phyloP scores from a whole-genome alignment of 2,888 invertebrate genomes.

The Parascotia fuliginaria region DNA sequence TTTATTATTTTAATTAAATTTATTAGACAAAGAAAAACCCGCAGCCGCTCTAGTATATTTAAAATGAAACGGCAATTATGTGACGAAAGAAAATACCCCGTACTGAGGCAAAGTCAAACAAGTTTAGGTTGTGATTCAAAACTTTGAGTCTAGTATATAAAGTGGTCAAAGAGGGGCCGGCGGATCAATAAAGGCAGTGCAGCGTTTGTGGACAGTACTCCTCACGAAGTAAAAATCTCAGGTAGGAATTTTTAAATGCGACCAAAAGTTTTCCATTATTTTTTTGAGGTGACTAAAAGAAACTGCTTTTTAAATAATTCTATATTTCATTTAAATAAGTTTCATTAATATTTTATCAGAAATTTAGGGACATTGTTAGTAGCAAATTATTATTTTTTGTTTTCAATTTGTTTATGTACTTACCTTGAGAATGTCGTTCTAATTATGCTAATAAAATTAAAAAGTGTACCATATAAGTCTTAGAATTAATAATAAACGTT shows the following conservation, averaged over 20 bases:
- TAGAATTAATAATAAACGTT: too few species aligned
- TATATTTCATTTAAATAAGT: too few species aligned
- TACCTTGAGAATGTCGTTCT: too few species aligned
- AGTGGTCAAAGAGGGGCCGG: conserved; percentile 20
- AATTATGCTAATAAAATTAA: too few species aligned
- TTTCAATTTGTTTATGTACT: too few species aligned
- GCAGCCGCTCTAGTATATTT: neutral
- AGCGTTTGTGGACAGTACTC: conserved; percentile 38
- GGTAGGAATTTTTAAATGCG: conserved; percentile 34
- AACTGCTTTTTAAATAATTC: too few species aligned
- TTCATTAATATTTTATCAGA: too few species aligned
- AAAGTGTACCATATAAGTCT: too few species aligned
- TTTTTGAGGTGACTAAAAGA: too few species aligned
- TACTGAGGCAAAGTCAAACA: conserved; percentile 44
- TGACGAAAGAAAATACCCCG: conserved; percentile 38
- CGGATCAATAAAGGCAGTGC: conserved; percentile 37
- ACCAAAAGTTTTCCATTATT: neutral
- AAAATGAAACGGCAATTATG: neutral
- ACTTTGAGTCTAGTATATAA: conserved; percentile 51
- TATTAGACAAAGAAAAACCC: neutral
- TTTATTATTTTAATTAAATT: neutral
- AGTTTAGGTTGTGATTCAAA: conserved; percentile 45
- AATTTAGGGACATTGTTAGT: too few species aligned
- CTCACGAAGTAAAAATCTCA: conserved; percentile 24
- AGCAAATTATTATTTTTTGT: too few species aligned